Evolutionary conservation across 2,888 invertebrate species (phyloP), one percentile per base, ranked within the genome.

Genomic region (Plebejus melissa): DNA sequence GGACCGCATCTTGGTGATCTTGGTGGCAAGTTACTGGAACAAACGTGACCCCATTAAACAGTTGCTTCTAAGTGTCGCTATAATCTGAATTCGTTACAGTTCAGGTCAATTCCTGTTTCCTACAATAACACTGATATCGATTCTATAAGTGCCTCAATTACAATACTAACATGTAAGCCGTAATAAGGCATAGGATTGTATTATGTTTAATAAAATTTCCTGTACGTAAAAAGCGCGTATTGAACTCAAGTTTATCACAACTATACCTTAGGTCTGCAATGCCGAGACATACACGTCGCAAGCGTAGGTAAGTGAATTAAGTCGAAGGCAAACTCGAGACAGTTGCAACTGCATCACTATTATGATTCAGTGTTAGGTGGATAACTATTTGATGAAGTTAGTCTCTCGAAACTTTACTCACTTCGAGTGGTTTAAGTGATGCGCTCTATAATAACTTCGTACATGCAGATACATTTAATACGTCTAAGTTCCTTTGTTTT

Each of bases 1-100:
- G 98, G 90, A 98, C 97, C 88, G 98, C 98, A 96, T 98, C 98
- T 94, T 97, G 97, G 89, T 96, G 96, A 89, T 98, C 98, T 95
- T 97, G 96, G 89, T 95, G 96, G 93, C 96, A 96, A 89, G 95
- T 94, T 88, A 95, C 96, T 96, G 94, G 75, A 81, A 81, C 58
- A 74, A 72, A 28, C 54, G 54, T 16, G 50, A 28, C 9, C 11
- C 3, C 28, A 22, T 71, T 71, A 11, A 41, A 50, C 70, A 6
- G 7, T 38, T 60, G 60, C 28, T 60, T 60, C 9, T 28, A 60
- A 7, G 58, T 58, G 28, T n/a, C n/a, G 22, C 7, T 58, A 9
- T 22, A 60, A 60, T 60, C 57, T 57, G n/a, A 28, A 60, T 22
- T 7, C 22, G 58, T 60, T 60, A 22, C 22, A 28, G 11, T 28